These are phyloP conservation scores for Tetranychus urticae DNA, from an alignment of 1,140 invertebrate species.

Conservation along the genomic window DNA sequence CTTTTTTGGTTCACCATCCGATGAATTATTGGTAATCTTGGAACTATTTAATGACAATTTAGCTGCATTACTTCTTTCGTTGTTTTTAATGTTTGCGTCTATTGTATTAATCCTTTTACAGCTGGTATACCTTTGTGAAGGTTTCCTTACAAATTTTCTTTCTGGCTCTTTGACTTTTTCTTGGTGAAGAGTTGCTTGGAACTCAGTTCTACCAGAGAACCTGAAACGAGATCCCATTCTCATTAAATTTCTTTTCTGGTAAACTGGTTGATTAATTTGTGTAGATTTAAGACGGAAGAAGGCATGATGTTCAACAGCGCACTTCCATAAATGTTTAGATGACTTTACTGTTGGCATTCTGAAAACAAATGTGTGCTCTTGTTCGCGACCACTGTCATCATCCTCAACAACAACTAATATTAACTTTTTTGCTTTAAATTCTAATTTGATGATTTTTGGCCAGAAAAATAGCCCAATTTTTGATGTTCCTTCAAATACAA, in stretches of 20 bases:
- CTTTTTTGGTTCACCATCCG: neutral
- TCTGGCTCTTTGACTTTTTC: conserved; percentile 76
- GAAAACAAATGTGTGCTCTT: conserved; percentile 79
- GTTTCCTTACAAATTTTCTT: conserved; percentile 73
- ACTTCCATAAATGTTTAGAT: conserved; percentile 94
- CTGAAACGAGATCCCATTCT: conserved; percentile 27
- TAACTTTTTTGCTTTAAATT: conserved; percentile 84
- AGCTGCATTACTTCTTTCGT: no score
- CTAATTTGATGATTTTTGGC: conserved; percentile 86
- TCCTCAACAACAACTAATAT: conserved; percentile 86
- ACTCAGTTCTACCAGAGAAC: conserved; percentile 59
- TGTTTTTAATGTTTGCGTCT: neutral
- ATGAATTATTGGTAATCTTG: no score
- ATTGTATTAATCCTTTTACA: conserved; percentile 19
- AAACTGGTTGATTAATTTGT: conserved; percentile 16
- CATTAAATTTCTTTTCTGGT: conserved; percentile 23
- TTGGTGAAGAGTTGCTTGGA: conserved; percentile 62
- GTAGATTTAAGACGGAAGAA: conserved; percentile 59
- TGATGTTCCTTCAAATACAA: conserved; percentile 77
- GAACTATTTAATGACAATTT: no score
- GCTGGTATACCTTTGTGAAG: conserved; percentile 80
- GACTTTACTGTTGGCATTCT: conserved; percentile 33
- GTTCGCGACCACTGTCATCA: conserved; percentile 71
- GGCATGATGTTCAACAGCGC: conserved; percentile 89
- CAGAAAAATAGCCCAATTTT: conserved; percentile 98